Base-by-base conservation (phyloP, 2,888 invertebrate species). In the Ennomos fuscantarius region DNA sequence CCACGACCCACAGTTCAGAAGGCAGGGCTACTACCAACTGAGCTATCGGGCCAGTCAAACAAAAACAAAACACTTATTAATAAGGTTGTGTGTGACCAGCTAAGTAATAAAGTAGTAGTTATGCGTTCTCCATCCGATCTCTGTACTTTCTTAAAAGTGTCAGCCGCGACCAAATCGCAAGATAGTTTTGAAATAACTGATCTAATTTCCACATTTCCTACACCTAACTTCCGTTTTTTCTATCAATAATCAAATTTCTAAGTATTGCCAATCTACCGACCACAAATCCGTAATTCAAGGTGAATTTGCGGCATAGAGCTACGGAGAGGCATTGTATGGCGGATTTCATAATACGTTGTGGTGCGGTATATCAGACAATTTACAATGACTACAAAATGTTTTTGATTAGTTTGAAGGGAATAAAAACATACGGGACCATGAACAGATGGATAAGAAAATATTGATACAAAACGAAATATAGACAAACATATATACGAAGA, bases 381-480 rank as follows among this genome's bases (percentile, higher is more conserved):
- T 65, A 63, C 65, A 63, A 62, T 65, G 60, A 65, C 57, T 12
- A 54, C 61, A 51, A 50, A 52, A 44, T 54, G 46, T 52, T 55
- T 47, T 55, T 54, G 56, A 60, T 62, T 60, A 58, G 54, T 47
- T 62, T 59, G 49, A 45, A 15, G 45, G 35, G n/a, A 13, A 32
- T 39, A 10, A 50, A 51, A 56, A 56, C 52, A 56, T 44, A 61
- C 37, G 50, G 37, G 43, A n/a, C n/a, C n/a, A n/a, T n/a, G n/a
- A n/a, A n/a, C n/a, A n/a, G n/a, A n/a, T n/a, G n/a, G n/a, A n/a
- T n/a, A n/a, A n/a, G n/a, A n/a, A n/a, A n/a, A n/a, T n/a, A n/a
- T n/a, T n/a, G n/a, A n/a, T n/a, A n/a, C n/a, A n/a, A n/a, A n/a
- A n/a, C n/a, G n/a, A n/a, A n/a, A n/a, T n/a, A n/a, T n/a, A n/a